Conservation (phyloP, 2,888 invertebrate species). For the Drosophila mercatorum region DNA sequence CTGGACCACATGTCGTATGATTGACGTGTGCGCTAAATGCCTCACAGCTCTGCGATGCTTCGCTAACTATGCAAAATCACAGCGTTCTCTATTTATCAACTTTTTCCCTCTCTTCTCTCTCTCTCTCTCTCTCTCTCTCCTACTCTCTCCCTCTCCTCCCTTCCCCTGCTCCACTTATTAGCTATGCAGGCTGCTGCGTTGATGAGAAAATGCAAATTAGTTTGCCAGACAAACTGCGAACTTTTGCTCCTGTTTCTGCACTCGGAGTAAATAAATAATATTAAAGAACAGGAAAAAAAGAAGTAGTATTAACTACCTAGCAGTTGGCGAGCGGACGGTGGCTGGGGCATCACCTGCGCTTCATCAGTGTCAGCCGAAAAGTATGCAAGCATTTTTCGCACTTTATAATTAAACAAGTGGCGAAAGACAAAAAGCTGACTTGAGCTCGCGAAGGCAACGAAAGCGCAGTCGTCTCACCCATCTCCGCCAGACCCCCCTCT, state of each 20-base stretch:
- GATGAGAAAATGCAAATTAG: slow-evolving; percentile 79
- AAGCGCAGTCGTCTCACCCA: not conserved
- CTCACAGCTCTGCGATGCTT: slow-evolving; percentile 25
- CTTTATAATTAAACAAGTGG: slow-evolving; percentile 79
- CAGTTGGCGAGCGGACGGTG: slow-evolving; percentile 20
- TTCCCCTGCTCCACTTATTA: slow-evolving; percentile 43
- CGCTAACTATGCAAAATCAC: slow-evolving; percentile 53
- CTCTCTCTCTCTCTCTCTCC: too few species aligned
- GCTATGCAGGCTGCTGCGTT: slow-evolving; percentile 75
- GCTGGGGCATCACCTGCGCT: slow-evolving; percentile 69
- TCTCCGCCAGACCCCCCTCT: not conserved
- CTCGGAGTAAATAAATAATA: slow-evolving; percentile 53
- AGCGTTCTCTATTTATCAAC: slow-evolving; percentile 65
- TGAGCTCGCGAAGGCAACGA: slow-evolving; percentile 40
- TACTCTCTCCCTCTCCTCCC: not conserved
- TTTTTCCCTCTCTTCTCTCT: slow-evolving; percentile 11
- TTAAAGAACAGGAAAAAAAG: not conserved
- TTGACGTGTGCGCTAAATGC: slow-evolving; percentile 75
- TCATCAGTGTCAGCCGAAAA: slow-evolving; percentile 76
- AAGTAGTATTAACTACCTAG: slow-evolving; percentile 39
- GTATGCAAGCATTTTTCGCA: slow-evolving; percentile 79
- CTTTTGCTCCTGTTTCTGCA: slow-evolving; percentile 61
- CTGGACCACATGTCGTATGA: slow-evolving; percentile 77
- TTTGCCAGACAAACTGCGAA: slow-evolving; percentile 67
- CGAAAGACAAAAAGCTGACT: slow-evolving; percentile 65